Conservation (phyloP, 37 sponge, comb jelly and placozoan species). For the Geodia barretti region DNA sequence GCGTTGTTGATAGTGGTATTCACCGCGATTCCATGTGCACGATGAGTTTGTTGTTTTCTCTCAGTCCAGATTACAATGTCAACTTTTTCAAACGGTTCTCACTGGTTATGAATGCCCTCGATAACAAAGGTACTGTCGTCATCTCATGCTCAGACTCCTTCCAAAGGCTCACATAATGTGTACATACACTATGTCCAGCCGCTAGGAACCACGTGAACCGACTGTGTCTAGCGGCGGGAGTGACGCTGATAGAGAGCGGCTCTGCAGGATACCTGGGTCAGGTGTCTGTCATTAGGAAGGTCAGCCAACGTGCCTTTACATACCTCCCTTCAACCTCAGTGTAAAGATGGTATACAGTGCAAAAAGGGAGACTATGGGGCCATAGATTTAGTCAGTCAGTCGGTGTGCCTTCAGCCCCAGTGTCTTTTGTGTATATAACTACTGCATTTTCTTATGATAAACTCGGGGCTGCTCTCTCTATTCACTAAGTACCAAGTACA, state of each 20-base stretch:
- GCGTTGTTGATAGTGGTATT: no score
- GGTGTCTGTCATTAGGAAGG: constrained; percentile 93
- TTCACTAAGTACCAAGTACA: no score
- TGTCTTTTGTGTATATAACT: no score
- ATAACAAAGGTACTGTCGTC: constrained; percentile 78
- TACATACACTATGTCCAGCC: constrained; percentile 32
- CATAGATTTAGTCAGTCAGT: no score
- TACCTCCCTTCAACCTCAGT: no score
- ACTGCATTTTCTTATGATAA: no score
- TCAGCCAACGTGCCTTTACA: background rate
- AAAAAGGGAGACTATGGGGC: no score
- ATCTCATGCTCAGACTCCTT: background rate
- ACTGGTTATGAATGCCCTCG: constrained; percentile 98
- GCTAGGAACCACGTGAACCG: constrained; percentile 96
- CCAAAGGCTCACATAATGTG: background rate
- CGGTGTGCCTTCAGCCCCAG: no score
- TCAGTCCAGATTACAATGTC: constrained; percentile 87
- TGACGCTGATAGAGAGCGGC: constrained; percentile 97
- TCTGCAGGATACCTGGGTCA: constrained; percentile 98
- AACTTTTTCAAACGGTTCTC: constrained; percentile 93
- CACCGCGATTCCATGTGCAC: no score
- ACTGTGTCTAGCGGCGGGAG: constrained; percentile 95
- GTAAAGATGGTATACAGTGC: background rate
- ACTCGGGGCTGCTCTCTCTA: no score
- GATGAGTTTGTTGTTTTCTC: no score